Evolutionary conservation across 2,888 invertebrate species (phyloP).

Genomic region (Scaptomyza tumidula): DNA sequence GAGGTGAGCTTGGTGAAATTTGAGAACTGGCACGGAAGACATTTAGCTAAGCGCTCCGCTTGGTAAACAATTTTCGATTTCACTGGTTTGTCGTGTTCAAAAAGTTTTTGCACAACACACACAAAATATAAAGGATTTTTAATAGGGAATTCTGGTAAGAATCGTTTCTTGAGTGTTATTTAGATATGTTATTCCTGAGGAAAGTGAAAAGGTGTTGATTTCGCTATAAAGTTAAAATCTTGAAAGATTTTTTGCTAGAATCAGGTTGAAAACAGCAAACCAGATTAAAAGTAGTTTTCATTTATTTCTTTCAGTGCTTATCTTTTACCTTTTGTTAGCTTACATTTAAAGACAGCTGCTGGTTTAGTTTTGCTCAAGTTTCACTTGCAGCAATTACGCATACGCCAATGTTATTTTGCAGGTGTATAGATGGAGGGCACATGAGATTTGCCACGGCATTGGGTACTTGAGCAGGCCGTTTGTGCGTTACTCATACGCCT

Average conservation of each 20-base stretch:
- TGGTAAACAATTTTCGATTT: slow-evolving; percentile 79
- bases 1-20: slow-evolving; percentile 41
- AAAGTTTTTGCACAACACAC: slow-evolving; percentile 53
- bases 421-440: background rate
- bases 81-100: slow-evolving; percentile 61
- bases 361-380: slow-evolving; percentile 36
- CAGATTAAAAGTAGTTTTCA: background rate
- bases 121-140: background rate
- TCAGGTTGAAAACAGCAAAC: too few relatives aligned
- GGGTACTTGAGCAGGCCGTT: slow-evolving; percentile 52
- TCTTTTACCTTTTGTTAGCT: slow-evolving; percentile 2
- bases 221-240: background rate
- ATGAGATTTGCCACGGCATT: slow-evolving; percentile 11
- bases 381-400: slow-evolving; percentile 48
- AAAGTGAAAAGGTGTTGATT: slow-evolving; percentile 2
- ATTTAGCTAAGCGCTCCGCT: slow-evolving; percentile 79
- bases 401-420: slow-evolving; percentile 21
- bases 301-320: background rate
- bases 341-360: slow-evolving; percentile 28
- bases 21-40: slow-evolving; percentile 76
- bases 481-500: slow-evolving; percentile 75
- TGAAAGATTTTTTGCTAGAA: background rate
- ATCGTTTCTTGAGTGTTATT: background rate
- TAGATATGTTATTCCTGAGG: background rate
- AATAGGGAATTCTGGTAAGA: background rate